Percentiles rank a stretch among this genome's conserved stretches.
phyloP scores from a whole-genome alignment of 2,797 vertebrate species.

The Chaunax sp. region DNA sequence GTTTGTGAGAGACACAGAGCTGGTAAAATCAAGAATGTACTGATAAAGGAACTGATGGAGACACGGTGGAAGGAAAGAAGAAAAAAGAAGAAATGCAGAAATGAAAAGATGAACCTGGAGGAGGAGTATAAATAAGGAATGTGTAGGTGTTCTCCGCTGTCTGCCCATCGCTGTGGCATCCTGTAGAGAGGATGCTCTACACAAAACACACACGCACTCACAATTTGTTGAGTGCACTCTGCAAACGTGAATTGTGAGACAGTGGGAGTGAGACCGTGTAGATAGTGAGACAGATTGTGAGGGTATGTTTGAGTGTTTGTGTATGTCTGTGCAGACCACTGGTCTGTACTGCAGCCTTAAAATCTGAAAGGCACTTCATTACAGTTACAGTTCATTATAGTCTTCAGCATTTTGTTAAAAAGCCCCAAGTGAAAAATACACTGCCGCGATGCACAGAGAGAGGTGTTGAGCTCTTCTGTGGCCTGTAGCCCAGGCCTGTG shows the following conservation, averaged over 20 bases:
- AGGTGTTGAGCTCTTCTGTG: conserved; percentile 41
- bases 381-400: conserved; percentile 19
- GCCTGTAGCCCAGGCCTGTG: conserved; percentile 49
- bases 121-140: conserved; percentile 56
- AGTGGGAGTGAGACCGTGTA: conserved; percentile 58
- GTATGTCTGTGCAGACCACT: conserved; percentile 38
- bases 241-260: conserved; percentile 64
- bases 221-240: conserved; percentile 55
- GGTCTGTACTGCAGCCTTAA: conserved; percentile 28
- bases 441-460: conserved; percentile 42
- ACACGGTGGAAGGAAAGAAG: conserved; percentile 6
- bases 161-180: conserved; percentile 59
- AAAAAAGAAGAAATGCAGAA: conserved; percentile 19
- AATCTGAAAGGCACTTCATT: conserved; percentile 46
- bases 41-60: conserved; percentile 14
- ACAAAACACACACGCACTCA: conserved; percentile 29
- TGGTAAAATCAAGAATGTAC: conserved; percentile 23
- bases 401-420: conserved; percentile 41
- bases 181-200: conserved; percentile 54
- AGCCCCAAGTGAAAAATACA: conserved; percentile 44
- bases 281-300: conserved; percentile 47
- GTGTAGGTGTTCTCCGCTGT: conserved; percentile 67
- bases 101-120: conserved; percentile 44
- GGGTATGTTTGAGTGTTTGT: conserved; percentile 16
- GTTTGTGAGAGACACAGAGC: neutral